Conservation (phyloP, 37 sponge, comb jelly and placozoan species). For the Spongilla lacustris region DNA sequence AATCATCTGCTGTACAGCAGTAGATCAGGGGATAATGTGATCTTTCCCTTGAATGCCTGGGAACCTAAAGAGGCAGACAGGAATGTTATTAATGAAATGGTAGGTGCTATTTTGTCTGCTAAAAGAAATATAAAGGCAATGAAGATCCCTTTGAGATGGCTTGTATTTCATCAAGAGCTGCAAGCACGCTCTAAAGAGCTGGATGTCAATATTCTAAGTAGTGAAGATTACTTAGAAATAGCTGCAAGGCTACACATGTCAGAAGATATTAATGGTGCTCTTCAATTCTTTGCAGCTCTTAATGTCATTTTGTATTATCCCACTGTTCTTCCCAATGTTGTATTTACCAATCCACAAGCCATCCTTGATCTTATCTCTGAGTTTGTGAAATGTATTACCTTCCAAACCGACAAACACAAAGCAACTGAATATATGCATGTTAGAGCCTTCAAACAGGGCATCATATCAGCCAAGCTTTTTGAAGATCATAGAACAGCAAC, state of each 20-base stretch:
- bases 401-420: neutral
- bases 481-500: neutral
- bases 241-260: conserved; percentile 14
- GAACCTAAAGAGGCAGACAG: neutral
- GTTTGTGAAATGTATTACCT: neutral
- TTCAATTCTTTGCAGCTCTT: neutral
- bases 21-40: neutral
- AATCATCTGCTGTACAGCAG: neutral
- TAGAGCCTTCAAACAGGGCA: neutral
- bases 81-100: neutral
- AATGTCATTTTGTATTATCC: conserved; percentile 31
- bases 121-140: neutral
- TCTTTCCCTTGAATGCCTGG: neutral
- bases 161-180: neutral
- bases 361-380: conserved; percentile 19
- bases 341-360: conserved; percentile 15
- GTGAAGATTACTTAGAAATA: conserved; percentile 3
- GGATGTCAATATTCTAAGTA: neutral
- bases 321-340: conserved; percentile 9
- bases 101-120: neutral
- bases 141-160: conserved; percentile 17
- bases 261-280: conserved; percentile 21
- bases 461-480: neutral
- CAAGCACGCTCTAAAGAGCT: neutral
- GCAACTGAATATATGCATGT: neutral